Conservation (phyloP, 2,888 invertebrate genomes). For the Hypena proboscidalis region DNA sequence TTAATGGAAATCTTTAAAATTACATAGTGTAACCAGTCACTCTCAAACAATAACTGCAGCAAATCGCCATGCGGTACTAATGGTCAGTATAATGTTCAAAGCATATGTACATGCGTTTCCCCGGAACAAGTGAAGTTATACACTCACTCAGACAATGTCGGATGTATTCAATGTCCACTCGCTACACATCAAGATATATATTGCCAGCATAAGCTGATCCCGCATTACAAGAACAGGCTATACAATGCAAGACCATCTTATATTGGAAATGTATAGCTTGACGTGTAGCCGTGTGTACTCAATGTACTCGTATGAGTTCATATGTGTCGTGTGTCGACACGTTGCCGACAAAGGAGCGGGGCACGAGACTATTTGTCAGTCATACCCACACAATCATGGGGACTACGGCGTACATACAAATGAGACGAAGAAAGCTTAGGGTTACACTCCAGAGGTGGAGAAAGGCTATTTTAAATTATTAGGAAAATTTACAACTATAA, state of each 20-base stretch:
- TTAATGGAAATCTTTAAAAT: too few relatives aligned
- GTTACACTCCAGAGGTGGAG: too few relatives aligned
- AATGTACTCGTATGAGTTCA: too few relatives aligned
- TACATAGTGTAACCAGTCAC: constrained; percentile 20
- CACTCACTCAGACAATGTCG: constrained; percentile 55
- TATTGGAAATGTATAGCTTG: too few relatives aligned
- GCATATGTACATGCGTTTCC: constrained; percentile 37
- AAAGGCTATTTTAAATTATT: too few relatives aligned
- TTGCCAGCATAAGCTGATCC: too few relatives aligned
- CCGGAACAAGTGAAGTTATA: constrained; percentile 55
- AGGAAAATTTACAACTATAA: too few relatives aligned
- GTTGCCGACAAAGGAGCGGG: constrained; percentile 67
- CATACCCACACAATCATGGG: constrained; percentile 57
- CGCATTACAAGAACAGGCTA: too few relatives aligned
- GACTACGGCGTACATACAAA: constrained; percentile 62
- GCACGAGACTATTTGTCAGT: constrained; percentile 71
- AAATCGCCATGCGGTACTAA: constrained; percentile 25
- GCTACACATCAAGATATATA: too few relatives aligned
- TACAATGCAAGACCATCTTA: too few relatives aligned
- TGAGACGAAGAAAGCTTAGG: constrained; percentile 52
- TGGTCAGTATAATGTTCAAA: constrained; percentile 30
- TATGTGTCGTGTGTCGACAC: constrained; percentile 63
- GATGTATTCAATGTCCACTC: too few relatives aligned
- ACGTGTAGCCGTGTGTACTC: too few relatives aligned
- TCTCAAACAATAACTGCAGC: constrained; percentile 10